Conservation (phyloP, 1,140 invertebrate species). For the Theocolax elegans region DNA sequence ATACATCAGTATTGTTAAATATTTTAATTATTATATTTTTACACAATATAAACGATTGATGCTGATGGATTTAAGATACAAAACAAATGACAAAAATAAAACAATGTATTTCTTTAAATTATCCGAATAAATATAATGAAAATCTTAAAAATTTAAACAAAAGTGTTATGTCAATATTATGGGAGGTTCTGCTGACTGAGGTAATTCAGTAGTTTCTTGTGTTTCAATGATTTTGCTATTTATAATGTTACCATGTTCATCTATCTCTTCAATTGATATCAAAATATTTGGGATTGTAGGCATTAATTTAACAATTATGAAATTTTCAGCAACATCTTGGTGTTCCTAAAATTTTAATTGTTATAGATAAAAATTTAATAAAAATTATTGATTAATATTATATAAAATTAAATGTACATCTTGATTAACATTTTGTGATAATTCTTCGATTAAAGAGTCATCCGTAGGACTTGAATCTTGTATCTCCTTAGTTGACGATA, state of each 20-base stretch:
- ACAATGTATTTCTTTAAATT: slow-evolving; percentile 22
- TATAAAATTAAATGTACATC: slow-evolving; percentile 15
- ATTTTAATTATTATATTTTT: too few relatives aligned
- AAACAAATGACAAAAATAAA: too few relatives aligned
- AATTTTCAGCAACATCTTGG: neutral
- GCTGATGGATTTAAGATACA: too few relatives aligned
- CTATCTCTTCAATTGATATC: slow-evolving; percentile 69
- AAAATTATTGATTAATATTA: too few relatives aligned
- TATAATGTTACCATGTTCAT: slow-evolving; percentile 68
- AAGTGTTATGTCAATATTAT: slow-evolving; percentile 58
- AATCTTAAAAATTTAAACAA: slow-evolving; percentile 5
- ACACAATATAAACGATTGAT: too few relatives aligned
- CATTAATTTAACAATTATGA: slow-evolving; percentile 10
- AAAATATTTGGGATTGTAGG: slow-evolving; percentile 61
- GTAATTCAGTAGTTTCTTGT: slow-evolving; percentile 62
- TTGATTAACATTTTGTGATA: neutral
- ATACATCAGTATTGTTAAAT: too few relatives aligned
- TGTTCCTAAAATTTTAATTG: neutral
- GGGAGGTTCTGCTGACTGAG: slow-evolving; percentile 54
- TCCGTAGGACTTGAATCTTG: slow-evolving; percentile 23
- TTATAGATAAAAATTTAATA: neutral
- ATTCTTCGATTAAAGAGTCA: neutral
- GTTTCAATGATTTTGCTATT: slow-evolving; percentile 64
- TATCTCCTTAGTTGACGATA: slow-evolving; percentile 42
- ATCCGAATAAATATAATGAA: slow-evolving; percentile 16